phyloP scores from a whole-genome alignment of 64 coral and sea anemone genomes.

The Montipora sp. region DNA sequence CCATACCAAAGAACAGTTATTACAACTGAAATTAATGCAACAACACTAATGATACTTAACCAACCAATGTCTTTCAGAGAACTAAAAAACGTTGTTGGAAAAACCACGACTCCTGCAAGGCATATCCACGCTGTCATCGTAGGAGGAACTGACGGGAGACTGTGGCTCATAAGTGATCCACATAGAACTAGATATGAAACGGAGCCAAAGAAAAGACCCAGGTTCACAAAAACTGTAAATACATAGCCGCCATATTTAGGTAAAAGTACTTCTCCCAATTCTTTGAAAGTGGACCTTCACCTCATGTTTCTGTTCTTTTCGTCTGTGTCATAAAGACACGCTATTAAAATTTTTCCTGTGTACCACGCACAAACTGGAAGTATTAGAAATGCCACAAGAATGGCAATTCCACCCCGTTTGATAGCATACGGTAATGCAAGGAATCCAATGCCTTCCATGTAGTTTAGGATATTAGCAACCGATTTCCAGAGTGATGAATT shows the following conservation, averaged over 20 bases:
- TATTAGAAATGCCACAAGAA: not conserved
- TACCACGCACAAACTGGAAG: not conserved
- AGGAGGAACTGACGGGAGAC: not conserved
- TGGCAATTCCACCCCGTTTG: conserved; percentile 12
- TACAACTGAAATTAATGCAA: not conserved
- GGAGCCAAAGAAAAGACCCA: not conserved
- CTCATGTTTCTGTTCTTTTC: not conserved
- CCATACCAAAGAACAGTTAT: not conserved
- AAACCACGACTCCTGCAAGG: not conserved
- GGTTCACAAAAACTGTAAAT: not conserved
- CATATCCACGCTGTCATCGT: not conserved
- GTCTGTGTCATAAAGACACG: not conserved
- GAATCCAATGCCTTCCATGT: conserved; percentile 45
- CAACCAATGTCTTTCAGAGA: not conserved
- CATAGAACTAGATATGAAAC: not conserved
- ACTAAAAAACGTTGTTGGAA: not conserved
- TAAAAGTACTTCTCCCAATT: not conserved
- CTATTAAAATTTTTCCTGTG: conserved; percentile 3
- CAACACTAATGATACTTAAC: not conserved
- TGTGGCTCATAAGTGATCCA: not conserved
- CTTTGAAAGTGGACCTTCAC: not conserved
- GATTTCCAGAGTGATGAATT: not conserved
- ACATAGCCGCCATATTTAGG: not conserved
- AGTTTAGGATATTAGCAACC: conserved; percentile 19
- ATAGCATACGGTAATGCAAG: conserved; percentile 49